Base-by-base conservation (phyloP, 2,888 invertebrate species). In the Strigamia crassipes region DNA sequence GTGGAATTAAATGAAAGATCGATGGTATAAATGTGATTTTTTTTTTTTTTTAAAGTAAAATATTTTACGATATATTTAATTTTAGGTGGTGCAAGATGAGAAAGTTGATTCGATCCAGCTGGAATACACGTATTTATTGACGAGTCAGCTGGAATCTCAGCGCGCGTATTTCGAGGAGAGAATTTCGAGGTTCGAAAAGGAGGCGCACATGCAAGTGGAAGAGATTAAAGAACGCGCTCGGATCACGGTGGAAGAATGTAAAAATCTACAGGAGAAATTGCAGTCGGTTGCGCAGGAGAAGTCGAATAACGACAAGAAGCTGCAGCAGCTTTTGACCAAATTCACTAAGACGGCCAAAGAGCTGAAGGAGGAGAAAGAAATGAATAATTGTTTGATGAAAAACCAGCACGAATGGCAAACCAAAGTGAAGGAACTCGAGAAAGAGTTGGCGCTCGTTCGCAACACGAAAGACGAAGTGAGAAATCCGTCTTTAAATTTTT, bases 41-140 rank as follows among this genome's bases (percentile, higher is more conserved):
- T 61, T 61, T n/a, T n/a, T n/a, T n/a, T n/a, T 61, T 18, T 61
- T 61, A 9, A 23, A 9, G 12, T 5, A 9, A 23, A 61, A 9
- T 61, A 9, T 61, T 21, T 8, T 6, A 5, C 8, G 61, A 61
- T 23, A 9, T 9, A 12, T 8, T 0, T 27, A 77, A 46, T 81
- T 56, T 56, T 51, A 82, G 81, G 82, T 79, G 92, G 89, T 86
- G 82, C 88, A 88, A 77, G 91, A 92, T 84, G 96, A 96, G 85
- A 99, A 99, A 89, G 91, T 97, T 82, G 97, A 98, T 88, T 93
- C 96, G 0, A 93, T 99, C 81, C 97, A 97, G 87, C 90, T 99
- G 83, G 99, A 99, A 86, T 99, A 97, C 87, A 97, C 97, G 0
- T 97, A 98, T 89, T 90, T 98, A 83, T 90, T 99, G 77, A 98